phyloP scores from a whole-genome alignment of 1,140 invertebrate species.

The Nixonia krombeini region DNA sequence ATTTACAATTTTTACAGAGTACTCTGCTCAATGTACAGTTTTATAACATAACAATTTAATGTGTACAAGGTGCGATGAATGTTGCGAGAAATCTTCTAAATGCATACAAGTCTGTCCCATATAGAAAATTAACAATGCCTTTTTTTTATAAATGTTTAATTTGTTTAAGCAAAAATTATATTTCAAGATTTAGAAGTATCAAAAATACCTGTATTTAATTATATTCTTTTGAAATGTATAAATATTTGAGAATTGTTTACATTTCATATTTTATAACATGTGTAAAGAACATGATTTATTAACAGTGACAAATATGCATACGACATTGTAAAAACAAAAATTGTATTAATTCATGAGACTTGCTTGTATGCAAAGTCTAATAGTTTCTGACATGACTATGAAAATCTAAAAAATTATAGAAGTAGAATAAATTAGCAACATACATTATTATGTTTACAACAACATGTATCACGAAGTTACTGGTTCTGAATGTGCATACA shows the following conservation, averaged over 20 bases:
- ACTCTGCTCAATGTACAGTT: slow-evolving; percentile 36
- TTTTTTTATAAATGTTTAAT: neutral
- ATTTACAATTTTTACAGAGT: slow-evolving; percentile 50
- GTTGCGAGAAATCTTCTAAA: slow-evolving; percentile 12
- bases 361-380: slow-evolving; percentile 43
- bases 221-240: neutral
- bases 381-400: slow-evolving; percentile 51
- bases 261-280: neutral
- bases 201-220: neutral
- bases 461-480: slow-evolving; percentile 61
- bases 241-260: neutral
- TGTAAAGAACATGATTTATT: neutral
- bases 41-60: slow-evolving; percentile 40
- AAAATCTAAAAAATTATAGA: slow-evolving; percentile 57
- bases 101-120: slow-evolving; percentile 10
- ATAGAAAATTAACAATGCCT: slow-evolving; percentile 16
- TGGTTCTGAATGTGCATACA: slow-evolving; percentile 54
- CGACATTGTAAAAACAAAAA: too few relatives aligned
- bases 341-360: neutral
- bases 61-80: slow-evolving; percentile 21
- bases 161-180: neutral
- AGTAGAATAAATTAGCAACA: slow-evolving; percentile 64
- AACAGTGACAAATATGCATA: too few relatives aligned
- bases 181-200: neutral
- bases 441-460: slow-evolving; percentile 41